Percentiles rank a stretch among this genome's conserved stretches.
phyloP scores from a whole-genome alignment of 2,888 invertebrate genomes.

The Drosophila eohydei region DNA sequence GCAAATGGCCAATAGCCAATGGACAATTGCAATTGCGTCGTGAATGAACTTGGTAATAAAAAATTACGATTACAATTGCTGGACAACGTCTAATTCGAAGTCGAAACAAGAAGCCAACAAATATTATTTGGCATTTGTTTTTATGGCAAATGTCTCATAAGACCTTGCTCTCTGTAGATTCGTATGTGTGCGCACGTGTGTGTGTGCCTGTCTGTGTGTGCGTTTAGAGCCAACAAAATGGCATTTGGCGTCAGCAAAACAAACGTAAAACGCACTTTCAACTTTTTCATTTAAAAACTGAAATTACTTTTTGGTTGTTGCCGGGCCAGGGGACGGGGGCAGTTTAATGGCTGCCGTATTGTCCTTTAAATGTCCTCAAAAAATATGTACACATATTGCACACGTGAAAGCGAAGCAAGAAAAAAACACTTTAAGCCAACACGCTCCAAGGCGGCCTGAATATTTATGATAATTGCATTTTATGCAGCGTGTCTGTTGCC shows the following conservation, averaged over 20 bases:
- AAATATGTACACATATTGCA: constrained; percentile 56
- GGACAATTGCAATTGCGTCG: constrained; percentile 40
- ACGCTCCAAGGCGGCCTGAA: constrained; percentile 57
- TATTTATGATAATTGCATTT: constrained; percentile 81
- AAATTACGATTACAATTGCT: constrained; percentile 70
- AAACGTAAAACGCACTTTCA: constrained; percentile 77
- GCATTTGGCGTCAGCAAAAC: constrained; percentile 38
- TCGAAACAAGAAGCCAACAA: constrained; percentile 52
- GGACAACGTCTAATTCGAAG: constrained; percentile 62
- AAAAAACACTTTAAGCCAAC: constrained; percentile 33
- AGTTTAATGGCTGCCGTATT: constrained; percentile 66
- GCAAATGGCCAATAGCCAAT: constrained; percentile 29
- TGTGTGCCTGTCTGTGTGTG: constrained; percentile 22
- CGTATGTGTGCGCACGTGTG: constrained; percentile 22
- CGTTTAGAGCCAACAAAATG: constrained; percentile 28
- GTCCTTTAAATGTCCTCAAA: constrained; percentile 75
- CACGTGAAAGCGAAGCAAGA: constrained; percentile 25
- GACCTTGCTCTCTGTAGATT: constrained; percentile 8
- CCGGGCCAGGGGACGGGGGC: constrained; percentile 9
- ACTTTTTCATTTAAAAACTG: constrained; percentile 79
- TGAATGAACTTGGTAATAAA: constrained; percentile 54
- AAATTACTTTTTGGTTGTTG: constrained; percentile 72
- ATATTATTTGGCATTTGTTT: constrained; percentile 75
- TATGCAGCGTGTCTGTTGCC: constrained; percentile 61
- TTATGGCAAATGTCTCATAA: constrained; percentile 62